Evolutionary conservation across 2,113 vertebrate species (phyloP), one percentile per base, ranked within the genome.

Genomic region (Genyomyrus donnyi): DNA sequence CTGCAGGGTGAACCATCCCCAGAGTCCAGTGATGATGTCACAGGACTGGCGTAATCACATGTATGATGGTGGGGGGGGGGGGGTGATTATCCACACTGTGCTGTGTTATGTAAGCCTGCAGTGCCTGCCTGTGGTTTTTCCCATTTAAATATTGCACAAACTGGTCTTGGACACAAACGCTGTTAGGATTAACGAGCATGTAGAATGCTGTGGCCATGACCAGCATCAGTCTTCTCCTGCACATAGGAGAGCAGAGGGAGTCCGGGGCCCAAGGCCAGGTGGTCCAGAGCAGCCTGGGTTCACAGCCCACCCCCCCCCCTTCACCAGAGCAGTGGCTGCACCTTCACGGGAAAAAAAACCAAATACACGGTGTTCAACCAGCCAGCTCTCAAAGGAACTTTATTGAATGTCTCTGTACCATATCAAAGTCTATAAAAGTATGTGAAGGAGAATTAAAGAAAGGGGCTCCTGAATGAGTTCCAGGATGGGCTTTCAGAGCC

Each of bases 231-330:
- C 39, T 46, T 31, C 70, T 17, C 13, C 31, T 45, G 48, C 80
- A 48, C 45, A 48, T 49, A 2, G 83, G 45, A 85, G 83, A 48
- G 49, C 17, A 13, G 46, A n/a, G 24, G 48, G 21, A 45, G n/a
- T 11, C 46, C 2, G 1, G 15, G 27, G 42, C 83, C 42, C 39
- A 10, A 27, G 45, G 42, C 83, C 83, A 46, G 83, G 19, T 19
- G 10, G 45, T 48, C 83, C 10, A 15, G 56, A 21, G 56, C 31
- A 21, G 11, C 42, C 39, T 24, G 27, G 87, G 39, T 88, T 66
- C 56, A 88, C 87, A 24, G 31, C n/a, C 88, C 93, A 93, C 89
- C 88, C 87, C 89, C 90, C 87, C 27, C 31, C 90, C 91, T 92
- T 92, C 89, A 92, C 62, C 66, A 17, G 52, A 58, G 84, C 62